phyloP scores from a whole-genome alignment of 2,888 invertebrate genomes.

The Polydesmus complanatus region DNA sequence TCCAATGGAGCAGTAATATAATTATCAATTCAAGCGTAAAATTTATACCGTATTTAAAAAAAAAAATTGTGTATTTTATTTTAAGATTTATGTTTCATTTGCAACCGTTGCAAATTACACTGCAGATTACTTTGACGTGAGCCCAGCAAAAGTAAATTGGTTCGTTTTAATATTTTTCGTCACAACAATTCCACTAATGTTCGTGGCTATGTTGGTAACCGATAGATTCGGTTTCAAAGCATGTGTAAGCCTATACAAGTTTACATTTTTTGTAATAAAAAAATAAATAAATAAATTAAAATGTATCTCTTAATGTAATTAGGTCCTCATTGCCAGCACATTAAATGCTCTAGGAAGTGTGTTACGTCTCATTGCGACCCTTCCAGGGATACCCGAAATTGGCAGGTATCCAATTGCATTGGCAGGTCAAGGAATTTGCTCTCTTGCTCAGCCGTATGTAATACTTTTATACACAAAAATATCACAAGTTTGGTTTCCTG shows the following conservation, averaged over 20 bases:
- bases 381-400: neutral
- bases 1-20: conserved; percentile 9
- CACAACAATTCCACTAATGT: conserved; percentile 2
- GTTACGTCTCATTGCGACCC: conserved; percentile 1
- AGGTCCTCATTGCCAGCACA: neutral
- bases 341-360: neutral
- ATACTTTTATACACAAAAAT: conserved; percentile 39
- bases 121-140: conserved; percentile 10
- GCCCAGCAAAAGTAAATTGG: conserved; percentile 7
- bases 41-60: neutral
- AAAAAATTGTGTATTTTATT: neutral
- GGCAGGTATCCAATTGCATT: conserved; percentile 26
- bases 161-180: conserved; percentile 11
- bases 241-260: conserved; percentile 5
- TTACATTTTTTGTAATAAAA: too few species aligned
- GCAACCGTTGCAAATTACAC: conserved; percentile 4
- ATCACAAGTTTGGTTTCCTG: conserved; percentile 32
- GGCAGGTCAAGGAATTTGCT: conserved; percentile 36
- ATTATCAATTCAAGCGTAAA: neutral
- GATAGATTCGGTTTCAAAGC: conserved; percentile 13
- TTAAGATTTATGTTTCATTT: conserved; percentile 13
- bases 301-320: too few species aligned
- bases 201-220: conserved; percentile 7
- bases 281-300: too few species aligned
- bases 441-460: conserved; percentile 38